Percentiles rank a stretch among this genome's conserved stretches.
phyloP scores from a whole-genome alignment of 2,113 vertebrate genomes.

The Cyrtonyx montezumae region DNA sequence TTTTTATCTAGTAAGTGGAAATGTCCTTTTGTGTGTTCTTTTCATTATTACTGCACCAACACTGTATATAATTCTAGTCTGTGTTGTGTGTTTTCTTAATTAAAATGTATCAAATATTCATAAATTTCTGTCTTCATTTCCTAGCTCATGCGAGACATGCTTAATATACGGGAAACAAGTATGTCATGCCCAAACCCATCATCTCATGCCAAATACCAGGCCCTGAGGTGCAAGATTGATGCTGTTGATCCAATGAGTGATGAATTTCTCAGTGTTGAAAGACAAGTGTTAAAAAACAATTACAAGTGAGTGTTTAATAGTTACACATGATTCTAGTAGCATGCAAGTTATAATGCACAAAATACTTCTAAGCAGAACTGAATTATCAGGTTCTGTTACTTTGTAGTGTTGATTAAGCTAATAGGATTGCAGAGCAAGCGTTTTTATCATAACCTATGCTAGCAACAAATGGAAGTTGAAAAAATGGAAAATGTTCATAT shows the following conservation, averaged over 20 bases:
- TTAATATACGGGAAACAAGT: slow-evolving; percentile 83
- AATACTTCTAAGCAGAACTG: not conserved
- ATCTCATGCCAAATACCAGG: slow-evolving; percentile 84
- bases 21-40: not conserved
- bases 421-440: not conserved
- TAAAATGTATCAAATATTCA: not conserved
- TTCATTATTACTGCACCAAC: not conserved
- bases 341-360: not conserved
- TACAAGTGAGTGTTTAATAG: slow-evolving; percentile 45
- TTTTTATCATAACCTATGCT: not conserved
- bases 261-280: slow-evolving; percentile 76
- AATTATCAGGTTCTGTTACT: not conserved
- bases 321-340: not conserved
- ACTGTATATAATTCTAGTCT: not conserved
- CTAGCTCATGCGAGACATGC: slow-evolving; percentile 85
- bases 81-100: not conserved
- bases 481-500: not conserved
- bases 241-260: slow-evolving; percentile 62
- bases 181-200: slow-evolving; percentile 69
- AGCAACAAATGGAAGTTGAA: not conserved
- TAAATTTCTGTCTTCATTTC: not conserved
- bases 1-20: not conserved
- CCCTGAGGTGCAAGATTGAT: slow-evolving; percentile 86
- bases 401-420: not conserved
- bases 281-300: slow-evolving; percentile 58